Evolutionary conservation across 2,797 vertebrate genomes (phyloP).

Genomic region (Etheostoma nigrum): DNA sequence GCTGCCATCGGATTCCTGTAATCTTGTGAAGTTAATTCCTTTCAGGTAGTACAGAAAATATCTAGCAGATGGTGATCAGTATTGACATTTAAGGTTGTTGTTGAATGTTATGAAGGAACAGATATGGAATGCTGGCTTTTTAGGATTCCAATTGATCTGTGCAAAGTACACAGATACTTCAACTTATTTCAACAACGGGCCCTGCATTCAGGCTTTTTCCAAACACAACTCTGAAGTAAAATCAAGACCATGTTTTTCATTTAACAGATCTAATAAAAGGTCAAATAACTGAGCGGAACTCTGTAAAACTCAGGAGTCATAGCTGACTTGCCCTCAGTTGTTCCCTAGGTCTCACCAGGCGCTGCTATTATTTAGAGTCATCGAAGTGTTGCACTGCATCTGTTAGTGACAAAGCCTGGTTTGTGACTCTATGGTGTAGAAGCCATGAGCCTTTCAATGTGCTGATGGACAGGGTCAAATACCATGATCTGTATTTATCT

Average conservation of each 20-base stretch:
- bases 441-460: conserved; percentile 59
- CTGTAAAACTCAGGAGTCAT: conserved; percentile 41
- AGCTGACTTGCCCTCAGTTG: conserved; percentile 67
- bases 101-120: conserved; percentile 57
- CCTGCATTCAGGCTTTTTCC: conserved; percentile 21
- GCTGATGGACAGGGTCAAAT: conserved; percentile 84
- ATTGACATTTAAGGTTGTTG: conserved; percentile 76
- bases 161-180: conserved; percentile 10
- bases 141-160: conserved; percentile 52
- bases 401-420: conserved; percentile 69
- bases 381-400: conserved; percentile 60
- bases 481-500: conserved; percentile 85
- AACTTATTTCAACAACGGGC: conserved; percentile 33
- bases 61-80: conserved; percentile 72
- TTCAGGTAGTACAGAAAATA: conserved; percentile 60
- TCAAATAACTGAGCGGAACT: conserved; percentile 42
- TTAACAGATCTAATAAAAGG: conserved; percentile 51
- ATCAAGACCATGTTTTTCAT: conserved; percentile 36
- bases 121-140: conserved; percentile 55
- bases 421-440: conserved; percentile 57
- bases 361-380: conserved; percentile 70
- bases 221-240: conserved; percentile 18
- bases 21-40: conserved; percentile 55
- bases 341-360: conserved; percentile 43
- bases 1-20: conserved; percentile 44